A percentile compares a stretch with the other conserved stretches of the same genome.
These are phyloP conservation scores for Zosterops pallidus DNA, from an alignment of 2,113 vertebrate genomes.

Conservation along the genomic window DNA sequence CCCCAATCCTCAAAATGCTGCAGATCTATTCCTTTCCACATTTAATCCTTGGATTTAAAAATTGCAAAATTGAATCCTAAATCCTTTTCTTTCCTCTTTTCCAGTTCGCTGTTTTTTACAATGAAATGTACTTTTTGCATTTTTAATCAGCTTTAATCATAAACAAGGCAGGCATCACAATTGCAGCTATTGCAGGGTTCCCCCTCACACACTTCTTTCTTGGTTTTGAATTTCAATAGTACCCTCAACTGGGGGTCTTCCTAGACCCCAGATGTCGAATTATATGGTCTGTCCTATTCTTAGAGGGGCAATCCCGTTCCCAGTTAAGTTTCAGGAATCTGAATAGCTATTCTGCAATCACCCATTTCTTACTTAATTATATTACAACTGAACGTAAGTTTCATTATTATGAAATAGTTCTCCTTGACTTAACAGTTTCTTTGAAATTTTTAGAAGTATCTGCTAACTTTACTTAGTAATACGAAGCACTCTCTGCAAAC, in stretches of 20 bases:
- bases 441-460: conserved; percentile 44
- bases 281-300: conserved; percentile 57
- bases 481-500: not conserved
- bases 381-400: conserved; percentile 44
- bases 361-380: conserved; percentile 56
- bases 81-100: conserved; percentile 46
- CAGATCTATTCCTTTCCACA: conserved; percentile 5
- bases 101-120: conserved; percentile 44
- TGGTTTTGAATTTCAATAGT: conserved; percentile 74
- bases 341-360: conserved; percentile 54
- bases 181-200: conserved; percentile 35
- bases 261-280: conserved; percentile 68
- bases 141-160: conserved; percentile 70
- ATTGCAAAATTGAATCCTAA: conserved; percentile 58
- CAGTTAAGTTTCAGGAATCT: conserved; percentile 63
- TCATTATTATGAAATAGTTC: conserved; percentile 32
- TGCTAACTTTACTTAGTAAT: not conserved
- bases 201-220: not conserved
- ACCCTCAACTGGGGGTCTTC: conserved; percentile 64
- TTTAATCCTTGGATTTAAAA: conserved; percentile 65
- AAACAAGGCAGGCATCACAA: conserved; percentile 61
- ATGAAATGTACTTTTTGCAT: conserved; percentile 61
- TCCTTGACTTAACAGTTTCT: not conserved
- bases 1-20: not conserved
- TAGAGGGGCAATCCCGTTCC: conserved; percentile 29